phyloP scores from a whole-genome alignment of 2,113 vertebrate species.

The Microcebus murinus region DNA sequence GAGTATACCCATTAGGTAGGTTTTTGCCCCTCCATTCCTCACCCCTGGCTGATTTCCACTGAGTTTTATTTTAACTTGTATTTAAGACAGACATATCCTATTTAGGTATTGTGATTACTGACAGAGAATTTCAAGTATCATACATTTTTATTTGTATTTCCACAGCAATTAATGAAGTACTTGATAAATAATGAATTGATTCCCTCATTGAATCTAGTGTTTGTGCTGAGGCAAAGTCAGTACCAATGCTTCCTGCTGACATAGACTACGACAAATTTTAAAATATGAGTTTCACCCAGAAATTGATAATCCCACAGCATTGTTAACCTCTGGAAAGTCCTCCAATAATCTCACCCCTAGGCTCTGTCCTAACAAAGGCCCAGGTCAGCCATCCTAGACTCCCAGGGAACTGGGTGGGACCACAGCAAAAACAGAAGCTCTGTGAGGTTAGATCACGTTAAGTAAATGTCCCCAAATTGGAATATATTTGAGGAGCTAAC shows the following conservation, averaged over 20 bases:
- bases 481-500: background rate
- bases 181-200: background rate
- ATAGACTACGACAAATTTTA: background rate
- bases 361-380: background rate
- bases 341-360: background rate
- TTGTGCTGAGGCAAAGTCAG: background rate
- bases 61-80: background rate
- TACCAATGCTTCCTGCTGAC: background rate
- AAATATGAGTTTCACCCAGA: background rate
- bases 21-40: too few species aligned
- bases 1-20: too few species aligned
- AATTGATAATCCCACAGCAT: background rate
- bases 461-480: background rate
- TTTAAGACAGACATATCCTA: background rate
- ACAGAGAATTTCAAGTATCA: background rate
- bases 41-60: too few species aligned
- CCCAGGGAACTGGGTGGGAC: too few species aligned
- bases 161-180: background rate
- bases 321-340: background rate
- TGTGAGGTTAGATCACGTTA: background rate
- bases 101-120: background rate
- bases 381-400: rapidly evolving
- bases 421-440: background rate
- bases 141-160: background rate
- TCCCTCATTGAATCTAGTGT: background rate